These are phyloP conservation scores for Barypeithes pellucidus DNA, from an alignment of 2,888 invertebrate genomes.

Conservation along the genomic window DNA sequence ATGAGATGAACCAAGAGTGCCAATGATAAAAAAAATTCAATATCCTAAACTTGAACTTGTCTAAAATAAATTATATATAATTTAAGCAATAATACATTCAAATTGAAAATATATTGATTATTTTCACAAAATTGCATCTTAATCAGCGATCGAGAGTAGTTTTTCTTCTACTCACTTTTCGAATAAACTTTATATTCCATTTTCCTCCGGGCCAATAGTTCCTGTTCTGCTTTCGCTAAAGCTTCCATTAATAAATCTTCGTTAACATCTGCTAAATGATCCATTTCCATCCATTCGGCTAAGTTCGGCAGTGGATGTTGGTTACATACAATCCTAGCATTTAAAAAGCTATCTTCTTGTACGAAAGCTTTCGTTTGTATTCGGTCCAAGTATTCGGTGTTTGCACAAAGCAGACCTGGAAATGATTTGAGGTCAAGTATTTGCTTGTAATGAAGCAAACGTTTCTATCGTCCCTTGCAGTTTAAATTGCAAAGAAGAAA, in stretches of 20 bases:
- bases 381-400: conserved; percentile 78
- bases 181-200: conserved; percentile 82
- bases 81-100: too few relatives aligned
- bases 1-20: too few relatives aligned
- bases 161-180: conserved; percentile 42
- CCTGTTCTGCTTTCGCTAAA: conserved; percentile 84
- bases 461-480: too few relatives aligned
- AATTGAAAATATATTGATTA: too few relatives aligned
- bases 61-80: too few relatives aligned
- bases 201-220: conserved; percentile 82
- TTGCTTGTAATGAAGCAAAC: too few relatives aligned
- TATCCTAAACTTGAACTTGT: too few relatives aligned
- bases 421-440: too few relatives aligned
- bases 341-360: conserved; percentile 88
- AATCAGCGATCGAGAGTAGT: too few relatives aligned
- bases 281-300: conserved; percentile 81
- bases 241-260: conserved; percentile 83
- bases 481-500: not conserved
- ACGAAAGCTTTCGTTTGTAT: conserved; percentile 91
- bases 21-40: too few relatives aligned
- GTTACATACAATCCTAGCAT: conserved; percentile 82
- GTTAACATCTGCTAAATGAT: conserved; percentile 78
- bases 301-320: conserved; percentile 81
- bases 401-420: conserved; percentile 81
- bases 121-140: too few relatives aligned